These are phyloP conservation scores for Heloderma charlesbogerti DNA, from an alignment of 2,113 vertebrate species.

Conservation along the genomic window DNA sequence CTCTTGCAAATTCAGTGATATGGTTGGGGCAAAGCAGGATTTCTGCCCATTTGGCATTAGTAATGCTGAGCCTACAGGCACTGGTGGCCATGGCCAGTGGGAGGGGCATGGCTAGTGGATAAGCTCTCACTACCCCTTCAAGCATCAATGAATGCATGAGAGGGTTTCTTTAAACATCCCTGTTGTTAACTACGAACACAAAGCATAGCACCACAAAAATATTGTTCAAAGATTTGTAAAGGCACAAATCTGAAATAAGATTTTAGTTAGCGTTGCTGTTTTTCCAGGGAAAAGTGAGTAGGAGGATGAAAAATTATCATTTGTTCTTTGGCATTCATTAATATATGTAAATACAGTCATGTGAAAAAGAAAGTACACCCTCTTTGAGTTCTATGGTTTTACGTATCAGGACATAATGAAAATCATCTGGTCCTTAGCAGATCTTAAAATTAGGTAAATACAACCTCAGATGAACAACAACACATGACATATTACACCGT, in stretches of 20 bases:
- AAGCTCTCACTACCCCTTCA: neutral
- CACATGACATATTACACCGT: no score
- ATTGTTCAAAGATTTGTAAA: neutral
- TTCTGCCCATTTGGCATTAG: neutral
- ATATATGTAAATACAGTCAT: neutral
- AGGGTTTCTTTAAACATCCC: neutral
- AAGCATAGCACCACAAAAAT: neutral
- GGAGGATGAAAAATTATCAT: neutral
- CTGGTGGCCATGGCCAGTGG: neutral
- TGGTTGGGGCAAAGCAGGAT: no score
- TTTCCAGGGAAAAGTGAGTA: neutral
- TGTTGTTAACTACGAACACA: neutral
- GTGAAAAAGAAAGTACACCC: no score
- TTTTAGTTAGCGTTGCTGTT: neutral
- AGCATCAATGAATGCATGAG: no score
- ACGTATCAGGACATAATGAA: no score
- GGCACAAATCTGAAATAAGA: neutral
- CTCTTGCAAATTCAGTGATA: no score
- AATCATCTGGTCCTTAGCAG: no score
- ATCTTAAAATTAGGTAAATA: no score
- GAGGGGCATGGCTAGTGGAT: neutral
- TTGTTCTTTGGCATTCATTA: constrained; percentile 3
- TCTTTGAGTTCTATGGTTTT: no score
- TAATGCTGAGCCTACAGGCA: neutral
- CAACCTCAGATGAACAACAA: no score